Conservation (phyloP, 1,140 invertebrate genomes). For the Lepidurus packardi region DNA sequence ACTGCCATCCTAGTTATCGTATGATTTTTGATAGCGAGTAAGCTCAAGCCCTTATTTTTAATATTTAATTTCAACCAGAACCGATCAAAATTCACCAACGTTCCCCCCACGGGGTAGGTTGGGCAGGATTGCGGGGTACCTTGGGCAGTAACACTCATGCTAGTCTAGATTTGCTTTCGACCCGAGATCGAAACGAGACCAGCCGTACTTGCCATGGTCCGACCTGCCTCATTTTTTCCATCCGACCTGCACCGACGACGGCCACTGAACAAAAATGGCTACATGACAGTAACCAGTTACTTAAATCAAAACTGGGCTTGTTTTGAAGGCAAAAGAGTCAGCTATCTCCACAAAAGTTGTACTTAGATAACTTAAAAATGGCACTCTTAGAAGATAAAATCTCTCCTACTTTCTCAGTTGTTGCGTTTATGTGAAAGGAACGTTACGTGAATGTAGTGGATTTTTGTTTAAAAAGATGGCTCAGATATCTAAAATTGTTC, state of each 20-base stretch:
- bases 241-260: neutral
- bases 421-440: neutral
- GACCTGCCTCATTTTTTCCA: too few relatives aligned
- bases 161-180: neutral
- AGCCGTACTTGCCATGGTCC: neutral
- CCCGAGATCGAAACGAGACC: neutral
- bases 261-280: neutral
- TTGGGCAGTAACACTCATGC: too few relatives aligned
- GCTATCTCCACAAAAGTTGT: neutral
- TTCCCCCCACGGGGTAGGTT: too few relatives aligned
- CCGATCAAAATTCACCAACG: too few relatives aligned
- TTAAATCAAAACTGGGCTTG: neutral
- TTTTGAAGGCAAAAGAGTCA: neutral
- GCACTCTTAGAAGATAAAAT: neutral
- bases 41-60: too few relatives aligned
- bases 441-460: neutral
- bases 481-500: neutral
- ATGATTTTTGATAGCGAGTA: too few relatives aligned
- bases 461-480: neutral
- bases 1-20: too few relatives aligned
- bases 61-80: too few relatives aligned
- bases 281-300: neutral
- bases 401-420: neutral
- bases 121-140: too few relatives aligned
- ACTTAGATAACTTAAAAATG: neutral